Conservation (phyloP, 2,888 invertebrate species). For the Frankliniella fusca region DNA sequence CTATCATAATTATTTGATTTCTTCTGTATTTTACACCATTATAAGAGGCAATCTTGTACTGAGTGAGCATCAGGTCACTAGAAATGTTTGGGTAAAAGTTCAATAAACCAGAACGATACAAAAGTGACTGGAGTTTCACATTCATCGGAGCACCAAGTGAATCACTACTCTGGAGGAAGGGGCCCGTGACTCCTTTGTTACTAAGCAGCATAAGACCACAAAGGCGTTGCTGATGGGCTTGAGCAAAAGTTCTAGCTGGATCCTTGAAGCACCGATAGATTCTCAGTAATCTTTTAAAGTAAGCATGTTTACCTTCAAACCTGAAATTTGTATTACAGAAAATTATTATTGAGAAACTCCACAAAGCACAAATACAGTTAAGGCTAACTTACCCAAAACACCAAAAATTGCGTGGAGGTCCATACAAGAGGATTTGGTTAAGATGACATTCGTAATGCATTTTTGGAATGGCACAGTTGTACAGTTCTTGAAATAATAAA, state of each 20-base stretch:
- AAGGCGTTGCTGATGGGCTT: not conserved
- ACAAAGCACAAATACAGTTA: not conserved
- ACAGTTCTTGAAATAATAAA: not conserved
- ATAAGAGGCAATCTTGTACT: not conserved
- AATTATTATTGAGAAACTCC: not conserved
- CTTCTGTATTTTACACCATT: not conserved
- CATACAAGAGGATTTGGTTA: not conserved
- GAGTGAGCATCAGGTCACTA: not conserved
- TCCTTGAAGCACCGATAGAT: too few species aligned
- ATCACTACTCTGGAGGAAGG: not conserved
- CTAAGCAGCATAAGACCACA: not conserved
- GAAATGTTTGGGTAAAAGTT: not conserved
- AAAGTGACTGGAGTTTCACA: not conserved
- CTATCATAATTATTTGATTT: not conserved
- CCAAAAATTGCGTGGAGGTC: not conserved
- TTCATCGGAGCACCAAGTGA: not conserved
- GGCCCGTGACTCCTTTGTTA: not conserved
- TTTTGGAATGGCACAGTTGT: not conserved
- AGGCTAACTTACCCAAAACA: too few species aligned
- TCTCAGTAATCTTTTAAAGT: too few species aligned
- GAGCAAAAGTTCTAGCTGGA: not conserved
- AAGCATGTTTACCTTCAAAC: too few species aligned
- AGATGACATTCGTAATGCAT: not conserved
- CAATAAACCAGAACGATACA: not conserved
- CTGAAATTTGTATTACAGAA: not conserved